phyloP scores from a whole-genome alignment of 2,113 vertebrate species.

The Phylloscopus trochiloides region DNA sequence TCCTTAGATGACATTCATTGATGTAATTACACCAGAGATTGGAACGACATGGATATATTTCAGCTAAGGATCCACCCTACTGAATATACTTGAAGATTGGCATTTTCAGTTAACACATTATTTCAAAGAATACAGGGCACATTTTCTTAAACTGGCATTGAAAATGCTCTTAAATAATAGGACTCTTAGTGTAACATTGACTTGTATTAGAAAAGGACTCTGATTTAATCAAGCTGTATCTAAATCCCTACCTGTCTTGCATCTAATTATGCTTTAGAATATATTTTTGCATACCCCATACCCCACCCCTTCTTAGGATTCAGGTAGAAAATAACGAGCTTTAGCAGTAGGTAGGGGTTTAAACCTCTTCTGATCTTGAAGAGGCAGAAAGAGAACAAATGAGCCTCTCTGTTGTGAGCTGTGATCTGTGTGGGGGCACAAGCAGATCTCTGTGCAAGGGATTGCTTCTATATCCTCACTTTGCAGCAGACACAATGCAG shows the following conservation, averaged over 20 bases:
- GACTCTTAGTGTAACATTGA: neutral
- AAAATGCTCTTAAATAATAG: slow-evolving; percentile 2
- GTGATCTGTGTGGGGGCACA: neutral
- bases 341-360: slow-evolving; percentile 19
- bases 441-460: neutral
- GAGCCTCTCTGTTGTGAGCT: neutral
- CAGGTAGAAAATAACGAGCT: slow-evolving; percentile 62
- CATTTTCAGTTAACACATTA: neutral
- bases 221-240: slow-evolving; percentile 62
- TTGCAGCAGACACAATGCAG: neutral
- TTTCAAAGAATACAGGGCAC: neutral
- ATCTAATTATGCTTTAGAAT: slow-evolving; percentile 56
- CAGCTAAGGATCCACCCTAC: neutral
- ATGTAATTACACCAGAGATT: neutral
- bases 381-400: slow-evolving; percentile 54
- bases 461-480: neutral
- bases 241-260: slow-evolving; percentile 51
- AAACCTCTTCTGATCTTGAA: slow-evolving; percentile 51
- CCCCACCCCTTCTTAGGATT: slow-evolving; percentile 10
- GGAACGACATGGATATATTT: neutral
- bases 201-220: slow-evolving; percentile 48
- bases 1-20: neutral
- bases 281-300: neutral
- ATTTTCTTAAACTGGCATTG: neutral
- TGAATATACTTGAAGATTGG: neutral